A percentile compares a stretch with the other conserved stretches of the same genome.
Evolutionary conservation across 2,113 vertebrate species (phyloP).

Genomic region (Calonectris borealis): DNA sequence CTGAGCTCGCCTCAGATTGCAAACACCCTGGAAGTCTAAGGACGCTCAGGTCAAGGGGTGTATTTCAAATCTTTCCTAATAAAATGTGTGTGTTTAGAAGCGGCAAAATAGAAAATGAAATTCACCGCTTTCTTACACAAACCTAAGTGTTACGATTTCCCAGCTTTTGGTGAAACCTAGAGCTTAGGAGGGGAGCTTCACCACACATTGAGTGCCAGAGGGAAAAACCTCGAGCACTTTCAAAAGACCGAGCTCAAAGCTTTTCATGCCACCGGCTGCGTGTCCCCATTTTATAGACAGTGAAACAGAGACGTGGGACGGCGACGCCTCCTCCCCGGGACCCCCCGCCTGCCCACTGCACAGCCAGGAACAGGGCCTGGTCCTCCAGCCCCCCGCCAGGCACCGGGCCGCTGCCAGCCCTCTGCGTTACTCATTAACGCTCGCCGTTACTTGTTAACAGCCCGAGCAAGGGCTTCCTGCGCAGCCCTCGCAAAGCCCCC

Average conservation of each 20-base stretch:
- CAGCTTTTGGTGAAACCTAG: neutral
- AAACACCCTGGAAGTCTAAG: neutral
- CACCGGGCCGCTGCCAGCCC: neutral
- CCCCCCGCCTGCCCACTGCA: accelerated
- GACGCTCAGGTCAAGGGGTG: accelerated
- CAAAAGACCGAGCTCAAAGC: neutral
- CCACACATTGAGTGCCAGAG: accelerated
- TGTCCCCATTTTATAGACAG: neutral
- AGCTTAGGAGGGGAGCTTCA: neutral
- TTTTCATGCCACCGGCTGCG: accelerated
- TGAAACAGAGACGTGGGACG: accelerated
- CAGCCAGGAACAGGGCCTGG: neutral
- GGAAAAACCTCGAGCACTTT: neutral
- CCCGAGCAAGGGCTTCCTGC: neutral
- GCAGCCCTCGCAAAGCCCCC: neutral
- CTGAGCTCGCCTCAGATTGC: neutral
- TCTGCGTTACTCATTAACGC: neutral
- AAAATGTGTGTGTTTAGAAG: neutral
- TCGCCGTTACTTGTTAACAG: neutral
- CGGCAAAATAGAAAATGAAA: neutral
- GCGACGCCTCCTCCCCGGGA: neutral
- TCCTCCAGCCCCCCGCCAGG: neutral
- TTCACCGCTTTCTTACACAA: neutral
- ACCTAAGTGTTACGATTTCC: accelerated
- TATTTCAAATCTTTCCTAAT: neutral